A percentile compares a stretch with the other conserved stretches of the same genome.
These are phyloP conservation scores for Hyposoter didymator DNA, from an alignment of 2,888 invertebrate genomes.

Conservation along the genomic window DNA sequence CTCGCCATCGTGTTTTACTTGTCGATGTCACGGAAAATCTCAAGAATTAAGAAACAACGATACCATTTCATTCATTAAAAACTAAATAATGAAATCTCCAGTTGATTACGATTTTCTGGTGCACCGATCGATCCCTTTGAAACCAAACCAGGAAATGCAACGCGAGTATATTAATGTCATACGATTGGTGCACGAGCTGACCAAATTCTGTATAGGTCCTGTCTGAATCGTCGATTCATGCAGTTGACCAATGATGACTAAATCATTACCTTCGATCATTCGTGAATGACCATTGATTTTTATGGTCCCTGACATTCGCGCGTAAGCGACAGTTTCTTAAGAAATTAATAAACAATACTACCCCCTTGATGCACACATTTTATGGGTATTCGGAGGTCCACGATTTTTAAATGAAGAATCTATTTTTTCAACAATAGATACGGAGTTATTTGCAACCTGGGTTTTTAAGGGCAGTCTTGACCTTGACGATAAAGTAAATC, in stretches of 20 bases:
- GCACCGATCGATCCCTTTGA: neutral
- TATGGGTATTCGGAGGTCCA: no score
- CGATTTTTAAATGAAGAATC: no score
- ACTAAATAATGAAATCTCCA: slow-evolving; percentile 20
- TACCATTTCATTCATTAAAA: slow-evolving; percentile 24
- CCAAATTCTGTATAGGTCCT: neutral
- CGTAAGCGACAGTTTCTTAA: neutral
- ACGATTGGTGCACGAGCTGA: neutral
- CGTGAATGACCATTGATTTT: no score
- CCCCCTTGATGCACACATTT: neutral
- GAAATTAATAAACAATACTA: neutral
- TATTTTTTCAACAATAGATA: no score
- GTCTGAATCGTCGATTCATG: no score
- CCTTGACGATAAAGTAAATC: no score
- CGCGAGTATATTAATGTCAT: slow-evolving; percentile 2
- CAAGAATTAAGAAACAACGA: slow-evolving; percentile 16
- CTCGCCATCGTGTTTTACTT: slow-evolving; percentile 31
- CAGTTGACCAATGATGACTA: no score
- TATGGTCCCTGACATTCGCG: neutral
- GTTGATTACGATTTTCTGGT: slow-evolving; percentile 11
- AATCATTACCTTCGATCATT: no score
- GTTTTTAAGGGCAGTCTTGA: no score
- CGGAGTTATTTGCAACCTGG: no score
- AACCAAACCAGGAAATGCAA: neutral
- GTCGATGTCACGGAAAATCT: slow-evolving; percentile 35